Evolutionary conservation across 1,140 invertebrate genomes (phyloP).

Genomic region (Holcopasites calliopsidis): DNA sequence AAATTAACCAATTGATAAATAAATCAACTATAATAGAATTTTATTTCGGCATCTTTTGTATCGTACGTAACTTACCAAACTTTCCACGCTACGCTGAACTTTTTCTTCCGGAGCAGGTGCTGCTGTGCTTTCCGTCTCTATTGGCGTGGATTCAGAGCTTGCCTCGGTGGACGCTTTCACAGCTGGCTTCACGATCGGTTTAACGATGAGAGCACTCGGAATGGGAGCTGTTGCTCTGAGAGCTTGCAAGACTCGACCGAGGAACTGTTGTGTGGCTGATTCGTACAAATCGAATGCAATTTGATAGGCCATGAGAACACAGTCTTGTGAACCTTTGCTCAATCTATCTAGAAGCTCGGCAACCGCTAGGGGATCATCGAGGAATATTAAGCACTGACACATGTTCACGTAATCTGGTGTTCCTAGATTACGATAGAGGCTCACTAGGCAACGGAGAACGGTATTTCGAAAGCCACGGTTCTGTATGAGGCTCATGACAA

Average conservation of each 20-base stretch:
- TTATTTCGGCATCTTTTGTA: slow-evolving; percentile 56
- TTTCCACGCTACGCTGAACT: slow-evolving; percentile 75
- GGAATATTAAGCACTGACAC: slow-evolving; percentile 97
- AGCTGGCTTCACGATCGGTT: slow-evolving; percentile 86
- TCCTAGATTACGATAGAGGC: slow-evolving; percentile 90
- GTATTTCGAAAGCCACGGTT: slow-evolving; percentile 95
- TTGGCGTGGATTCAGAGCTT: slow-evolving; percentile 41
- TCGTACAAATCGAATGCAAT: slow-evolving; percentile 99
- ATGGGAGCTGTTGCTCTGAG: slow-evolving; percentile 91
- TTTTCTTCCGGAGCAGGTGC: slow-evolving; percentile 75
- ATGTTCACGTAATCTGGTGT: slow-evolving; percentile 97
- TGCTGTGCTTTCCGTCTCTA: slow-evolving; percentile 60
- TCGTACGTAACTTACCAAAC: slow-evolving; percentile 71
- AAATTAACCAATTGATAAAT: background rate
- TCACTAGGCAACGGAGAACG: slow-evolving; percentile 93
- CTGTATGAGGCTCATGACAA: slow-evolving; percentile 97
- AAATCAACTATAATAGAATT: too few relatives aligned
- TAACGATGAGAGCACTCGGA: slow-evolving; percentile 84
- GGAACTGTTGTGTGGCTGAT: slow-evolving; percentile 98
- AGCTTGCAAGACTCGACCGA: slow-evolving; percentile 92
- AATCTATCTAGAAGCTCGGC: slow-evolving; percentile 95
- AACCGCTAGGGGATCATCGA: slow-evolving; percentile 95
- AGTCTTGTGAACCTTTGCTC: slow-evolving; percentile 87
- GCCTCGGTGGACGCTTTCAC: slow-evolving; percentile 65
- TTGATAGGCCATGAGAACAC: slow-evolving; percentile 96